Base-by-base conservation (phyloP, 92 coral and sea anemone genomes). In the Paramuricea clavata region DNA sequence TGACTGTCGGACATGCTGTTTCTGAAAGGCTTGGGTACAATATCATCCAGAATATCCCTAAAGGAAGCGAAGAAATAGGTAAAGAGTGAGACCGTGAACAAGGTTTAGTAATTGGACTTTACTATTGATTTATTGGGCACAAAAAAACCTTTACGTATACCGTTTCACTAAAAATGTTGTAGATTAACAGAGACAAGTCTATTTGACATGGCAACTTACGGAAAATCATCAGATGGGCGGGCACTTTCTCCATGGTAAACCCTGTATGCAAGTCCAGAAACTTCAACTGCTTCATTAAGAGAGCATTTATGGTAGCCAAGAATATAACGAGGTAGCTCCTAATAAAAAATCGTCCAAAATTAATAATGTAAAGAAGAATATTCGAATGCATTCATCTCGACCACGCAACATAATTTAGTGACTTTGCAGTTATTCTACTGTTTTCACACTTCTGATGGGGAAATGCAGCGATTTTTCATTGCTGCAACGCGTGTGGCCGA, bases 271-370 rank as follows among this genome's bases (percentile, higher is more conserved):
- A 79, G 73, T 21, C 84, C 84, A 33, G 84, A 59, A 47, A 79
- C 65, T 41, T 79, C 73, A 61, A 59, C 30, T 15, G 35, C 84
- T 13, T 79, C 84, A 2, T 79, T 21, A 21, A 79, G 74, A 19
- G 84, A n/a, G 17, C 84, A 79, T 16, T 79, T 79, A 47, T 79
- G 84, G 13, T 79, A 79, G 28, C 84, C 84, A 59, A 79, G 84
- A 59, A 59, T n/a, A 41, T 79, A 79, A 9, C 84, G 84, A 11
- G 84, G 84, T 25, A 79, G 59, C 49, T 79, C 84, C 84, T 79
- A 27, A 44, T 47, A 78, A 12, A 79, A 8, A n/a, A 31, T 9
- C 22, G 15, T n/a, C 5, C 22, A 31, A 65, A n/a, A 65, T 21
- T 21, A 65, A 65, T n/a, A 15, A 30, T 21, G 3, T 21, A 15